phyloP scores from a whole-genome alignment of 2,797 vertebrate genomes.

The Brachymystax lenok region DNA sequence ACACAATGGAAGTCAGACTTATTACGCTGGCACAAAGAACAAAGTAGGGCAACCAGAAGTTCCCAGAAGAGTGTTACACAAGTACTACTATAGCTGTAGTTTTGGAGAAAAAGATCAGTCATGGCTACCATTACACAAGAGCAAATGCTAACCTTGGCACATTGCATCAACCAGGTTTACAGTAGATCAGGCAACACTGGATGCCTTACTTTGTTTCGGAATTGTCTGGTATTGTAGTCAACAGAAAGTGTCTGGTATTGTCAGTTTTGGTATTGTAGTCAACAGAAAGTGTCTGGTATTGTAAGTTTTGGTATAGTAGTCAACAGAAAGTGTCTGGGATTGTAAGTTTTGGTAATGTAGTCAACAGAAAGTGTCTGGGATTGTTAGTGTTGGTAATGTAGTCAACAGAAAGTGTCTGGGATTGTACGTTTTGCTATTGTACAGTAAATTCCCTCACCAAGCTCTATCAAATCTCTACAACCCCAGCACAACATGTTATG shows the following conservation, averaged over 20 bases:
- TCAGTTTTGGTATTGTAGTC: too few relatives aligned
- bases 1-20: not conserved
- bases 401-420: not conserved
- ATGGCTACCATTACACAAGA: not conserved
- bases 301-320: too few relatives aligned
- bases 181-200: not conserved
- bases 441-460: not conserved
- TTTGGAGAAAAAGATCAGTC: not conserved
- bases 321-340: too few relatives aligned
- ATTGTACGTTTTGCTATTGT: too few relatives aligned
- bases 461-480: not conserved
- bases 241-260: too few relatives aligned
- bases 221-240: not conserved
- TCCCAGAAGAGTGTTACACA: not conserved
- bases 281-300: not conserved
- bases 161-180: not conserved
- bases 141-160: not conserved
- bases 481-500: not conserved
- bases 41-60: not conserved
- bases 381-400: too few relatives aligned
- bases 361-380: not conserved
- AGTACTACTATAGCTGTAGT: not conserved
- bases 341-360: not conserved
- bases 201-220: not conserved
- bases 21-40: not conserved